Conservation (phyloP, 2,888 invertebrate genomes). For the Alentia gelatinosa region DNA sequence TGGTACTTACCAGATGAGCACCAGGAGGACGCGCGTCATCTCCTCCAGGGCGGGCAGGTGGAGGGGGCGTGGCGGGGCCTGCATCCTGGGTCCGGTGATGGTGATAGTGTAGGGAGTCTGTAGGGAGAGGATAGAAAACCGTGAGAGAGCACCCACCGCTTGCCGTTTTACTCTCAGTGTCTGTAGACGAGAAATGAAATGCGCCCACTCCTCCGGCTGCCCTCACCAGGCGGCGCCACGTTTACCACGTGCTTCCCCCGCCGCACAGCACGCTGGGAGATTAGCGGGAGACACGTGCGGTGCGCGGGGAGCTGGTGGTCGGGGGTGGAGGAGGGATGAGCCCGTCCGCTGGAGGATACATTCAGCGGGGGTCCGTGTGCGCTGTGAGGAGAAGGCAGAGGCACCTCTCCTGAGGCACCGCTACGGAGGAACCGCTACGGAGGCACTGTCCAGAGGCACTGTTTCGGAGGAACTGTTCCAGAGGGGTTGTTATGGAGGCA, state of each 20-base stretch:
- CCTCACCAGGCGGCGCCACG: not conserved
- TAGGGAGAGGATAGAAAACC: not conserved
- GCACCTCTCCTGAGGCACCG: no score
- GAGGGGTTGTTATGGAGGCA: no score
- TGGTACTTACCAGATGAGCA: conserved; percentile 33
- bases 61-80: not conserved
- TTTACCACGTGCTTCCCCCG: not conserved
- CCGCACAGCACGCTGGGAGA: conserved; percentile 11
- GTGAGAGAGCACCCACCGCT: not conserved
- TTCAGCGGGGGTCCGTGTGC: no score
- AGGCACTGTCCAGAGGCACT: no score
- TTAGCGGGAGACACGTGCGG: not conserved
- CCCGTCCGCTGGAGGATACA: no score
- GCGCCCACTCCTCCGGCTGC: no score
- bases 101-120: not conserved
- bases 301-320: not conserved
- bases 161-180: not conserved
- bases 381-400: no score
- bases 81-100: not conserved
- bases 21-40: not conserved
- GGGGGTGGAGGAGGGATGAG: not conserved
- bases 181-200: not conserved
- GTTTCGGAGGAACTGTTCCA: no score
- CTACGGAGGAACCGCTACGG: no score
- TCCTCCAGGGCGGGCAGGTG: conserved; percentile 21